Conservation (phyloP, 2,797 vertebrate genomes). For the Strix occidentalis region DNA sequence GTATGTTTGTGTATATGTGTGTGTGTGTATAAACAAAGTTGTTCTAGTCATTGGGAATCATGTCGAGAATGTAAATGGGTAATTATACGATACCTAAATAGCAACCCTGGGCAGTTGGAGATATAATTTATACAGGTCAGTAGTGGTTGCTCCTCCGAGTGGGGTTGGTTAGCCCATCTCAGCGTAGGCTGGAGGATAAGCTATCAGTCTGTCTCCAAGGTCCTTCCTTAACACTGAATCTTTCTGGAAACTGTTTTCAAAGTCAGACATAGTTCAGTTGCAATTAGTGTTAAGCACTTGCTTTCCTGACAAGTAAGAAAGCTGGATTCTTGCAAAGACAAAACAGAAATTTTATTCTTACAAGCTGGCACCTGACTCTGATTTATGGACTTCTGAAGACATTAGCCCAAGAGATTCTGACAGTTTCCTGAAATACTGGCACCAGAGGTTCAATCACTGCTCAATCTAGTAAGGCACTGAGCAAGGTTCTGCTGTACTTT, state of each 20-base stretch:
- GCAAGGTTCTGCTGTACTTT: not conserved
- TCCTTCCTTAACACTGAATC: not conserved
- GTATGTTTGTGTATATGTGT: accelerated
- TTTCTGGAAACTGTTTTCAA: not conserved
- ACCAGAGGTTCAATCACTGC: not conserved
- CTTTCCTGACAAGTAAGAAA: not conserved
- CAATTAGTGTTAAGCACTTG: not conserved
- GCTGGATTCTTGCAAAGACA: not conserved
- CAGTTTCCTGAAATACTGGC: not conserved
- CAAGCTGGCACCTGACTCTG: not conserved
- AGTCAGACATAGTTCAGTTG: not conserved
- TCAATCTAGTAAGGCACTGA: not conserved
- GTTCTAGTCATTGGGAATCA: not conserved
- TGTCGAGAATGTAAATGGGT: not conserved
- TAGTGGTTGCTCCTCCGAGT: not conserved
- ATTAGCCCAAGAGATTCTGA: not conserved
- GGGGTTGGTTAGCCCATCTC: not conserved
- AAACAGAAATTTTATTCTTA: not conserved
- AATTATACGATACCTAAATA: not conserved
- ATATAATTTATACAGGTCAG: not conserved
- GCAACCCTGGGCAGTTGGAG: not conserved
- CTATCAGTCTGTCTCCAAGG: not conserved
- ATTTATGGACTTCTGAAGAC: not conserved
- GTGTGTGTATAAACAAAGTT: not conserved
- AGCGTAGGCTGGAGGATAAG: not conserved